Base-by-base conservation (phyloP, 2,797 vertebrate genomes). In the Sebastes dallii region DNA sequence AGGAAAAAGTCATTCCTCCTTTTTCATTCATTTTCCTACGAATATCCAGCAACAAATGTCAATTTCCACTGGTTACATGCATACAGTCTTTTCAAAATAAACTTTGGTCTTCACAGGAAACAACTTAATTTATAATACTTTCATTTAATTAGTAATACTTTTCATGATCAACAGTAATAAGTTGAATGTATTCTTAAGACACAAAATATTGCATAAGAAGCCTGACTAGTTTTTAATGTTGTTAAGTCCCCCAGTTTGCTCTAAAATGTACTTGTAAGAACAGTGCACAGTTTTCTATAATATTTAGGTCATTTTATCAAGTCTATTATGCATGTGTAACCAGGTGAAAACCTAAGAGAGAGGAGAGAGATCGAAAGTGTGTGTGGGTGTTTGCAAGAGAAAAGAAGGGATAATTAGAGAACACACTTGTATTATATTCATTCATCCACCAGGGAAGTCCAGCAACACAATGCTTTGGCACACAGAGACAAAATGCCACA, bases 391-490 rank as follows among this genome's bases (percentile, higher is more conserved):
- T 55, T 77, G 60, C 71, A 75, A 55, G 66, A 85, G 75, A 83
- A 66, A 65, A 64, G 73, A 68, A 66, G 58, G 30, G 72, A 30
- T 91, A 89, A 90, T 90, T 91, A 89, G 84, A 69, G 77, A 85
- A 86, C 61, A 85, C 39, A 1, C 71, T 81, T 72, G 68, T 81
- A 77, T 87, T 86, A 76, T 80, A 84, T 89, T 86, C 78, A 79
- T 82, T 84, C 77, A 84, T 86, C 75, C 88, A 91, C 83, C 13
- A 65, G 87, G 79, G 85, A 89, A 84, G 80, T 77, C 80, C 58
- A 54, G 76, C 73, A 86, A 83, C 84, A 90, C 87, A 92, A 89
- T 88, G 72, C 80, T 56, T 72, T 50, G 79, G 77, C 88, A 77
- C 78, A 86, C 52, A 42, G 62, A 91, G 84, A 89, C 79, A 86